Evolutionary conservation across 2,113 vertebrate genomes (phyloP).

Genomic region (Morone saxatilis): DNA sequence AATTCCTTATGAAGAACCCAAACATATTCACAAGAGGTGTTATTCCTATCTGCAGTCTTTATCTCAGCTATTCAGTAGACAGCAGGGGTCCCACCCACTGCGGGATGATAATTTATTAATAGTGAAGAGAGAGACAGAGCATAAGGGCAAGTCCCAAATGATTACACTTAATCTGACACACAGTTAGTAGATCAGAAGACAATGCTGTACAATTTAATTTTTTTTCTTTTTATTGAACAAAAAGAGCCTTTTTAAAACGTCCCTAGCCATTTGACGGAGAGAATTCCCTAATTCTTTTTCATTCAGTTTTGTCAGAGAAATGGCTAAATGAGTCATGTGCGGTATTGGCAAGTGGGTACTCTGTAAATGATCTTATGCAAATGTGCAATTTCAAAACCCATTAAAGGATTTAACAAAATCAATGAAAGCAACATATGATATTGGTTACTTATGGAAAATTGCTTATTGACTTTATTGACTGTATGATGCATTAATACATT

Average conservation of each 20-base stretch:
- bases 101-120: slow-evolving; percentile 44
- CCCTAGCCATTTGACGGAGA: neutral
- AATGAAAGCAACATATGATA: neutral
- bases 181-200: neutral
- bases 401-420: neutral
- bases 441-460: neutral
- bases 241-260: neutral
- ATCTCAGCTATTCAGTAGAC: slow-evolving; percentile 27
- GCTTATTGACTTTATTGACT: neutral
- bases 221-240: slow-evolving; percentile 10
- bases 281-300: neutral
- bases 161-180: slow-evolving; percentile 8
- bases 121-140: neutral
- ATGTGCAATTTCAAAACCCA: neutral
- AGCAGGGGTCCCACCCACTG: slow-evolving; percentile 14
- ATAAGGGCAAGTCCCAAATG: slow-evolving; percentile 7
- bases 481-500: neutral
- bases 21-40: slow-evolving; percentile 9
- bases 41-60: slow-evolving; percentile 21
- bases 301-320: neutral
- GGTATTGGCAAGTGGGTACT: neutral
- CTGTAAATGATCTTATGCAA: neutral
- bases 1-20: neutral
- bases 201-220: neutral
- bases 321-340: neutral